These are phyloP conservation scores for Amaurobius ferox DNA, from an alignment of 2,888 invertebrate genomes.

Conservation along the genomic window DNA sequence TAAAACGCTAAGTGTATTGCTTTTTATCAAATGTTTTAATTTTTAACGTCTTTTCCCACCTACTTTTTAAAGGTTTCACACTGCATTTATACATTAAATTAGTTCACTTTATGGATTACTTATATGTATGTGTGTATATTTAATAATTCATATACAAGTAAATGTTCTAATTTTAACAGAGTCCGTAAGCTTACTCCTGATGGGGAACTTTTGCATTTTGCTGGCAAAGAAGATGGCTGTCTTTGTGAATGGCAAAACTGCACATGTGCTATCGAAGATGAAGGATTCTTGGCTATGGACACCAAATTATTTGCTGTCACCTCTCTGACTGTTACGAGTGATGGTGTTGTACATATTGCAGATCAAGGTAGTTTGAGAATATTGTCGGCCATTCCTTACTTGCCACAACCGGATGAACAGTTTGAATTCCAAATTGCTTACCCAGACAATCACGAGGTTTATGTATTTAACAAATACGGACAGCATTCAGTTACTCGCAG, in stretches of 20 bases:
- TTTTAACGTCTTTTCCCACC: too few species aligned
- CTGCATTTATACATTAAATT: too few species aligned
- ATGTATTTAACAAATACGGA: slow-evolving; percentile 94
- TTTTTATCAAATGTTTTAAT: too few species aligned
- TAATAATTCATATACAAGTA: too few species aligned
- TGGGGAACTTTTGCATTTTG: slow-evolving; percentile 94
- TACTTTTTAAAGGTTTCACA: too few species aligned
- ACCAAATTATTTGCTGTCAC: slow-evolving; percentile 96
- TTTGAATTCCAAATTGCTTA: slow-evolving; percentile 96
- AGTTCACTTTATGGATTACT: too few species aligned
- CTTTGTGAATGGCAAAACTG: slow-evolving; percentile 88
- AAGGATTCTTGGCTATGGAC: slow-evolving; percentile 91
- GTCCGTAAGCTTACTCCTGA: slow-evolving; percentile 94
- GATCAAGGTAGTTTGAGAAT: slow-evolving; percentile 85
- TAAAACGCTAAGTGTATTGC: too few species aligned
- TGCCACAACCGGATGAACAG: slow-evolving; percentile 74
- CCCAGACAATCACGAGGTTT: slow-evolving; percentile 95
- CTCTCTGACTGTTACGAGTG: slow-evolving; percentile 93
- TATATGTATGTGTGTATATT: too few species aligned
- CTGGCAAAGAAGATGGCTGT: slow-evolving; percentile 93
- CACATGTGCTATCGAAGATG: slow-evolving; percentile 77
- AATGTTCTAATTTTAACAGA: slow-evolving; percentile 77
- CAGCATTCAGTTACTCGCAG: slow-evolving; percentile 96
- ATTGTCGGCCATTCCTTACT: slow-evolving; percentile 75
- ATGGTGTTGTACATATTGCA: slow-evolving; percentile 95